phyloP scores from a whole-genome alignment of 2,888 invertebrate genomes.

The Andrena bicolor region DNA sequence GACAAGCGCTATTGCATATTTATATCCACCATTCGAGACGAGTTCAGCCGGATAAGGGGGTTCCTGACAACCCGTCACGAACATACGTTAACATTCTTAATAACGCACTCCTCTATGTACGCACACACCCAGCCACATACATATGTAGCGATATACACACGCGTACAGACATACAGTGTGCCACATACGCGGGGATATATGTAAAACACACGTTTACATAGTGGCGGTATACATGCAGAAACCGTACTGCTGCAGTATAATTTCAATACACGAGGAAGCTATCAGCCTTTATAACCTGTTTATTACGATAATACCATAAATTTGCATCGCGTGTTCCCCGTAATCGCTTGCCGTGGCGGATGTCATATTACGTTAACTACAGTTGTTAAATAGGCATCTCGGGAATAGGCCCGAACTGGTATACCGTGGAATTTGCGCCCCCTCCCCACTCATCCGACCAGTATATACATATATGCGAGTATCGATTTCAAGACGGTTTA shows the following conservation, averaged over 20 bases:
- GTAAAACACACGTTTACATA: constrained; percentile 44
- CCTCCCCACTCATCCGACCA: not conserved
- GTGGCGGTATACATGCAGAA: constrained; percentile 47
- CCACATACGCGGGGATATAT: constrained; percentile 19
- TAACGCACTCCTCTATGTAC: constrained; percentile 66
- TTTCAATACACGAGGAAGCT: constrained; percentile 77
- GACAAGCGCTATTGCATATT: constrained; percentile 84
- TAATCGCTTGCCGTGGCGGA: constrained; percentile 73
- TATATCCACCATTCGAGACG: constrained; percentile 79
- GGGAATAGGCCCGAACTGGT: constrained; percentile 67
- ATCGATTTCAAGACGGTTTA: constrained; percentile 60
- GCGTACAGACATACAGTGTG: not conserved
- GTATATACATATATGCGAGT: constrained; percentile 17
- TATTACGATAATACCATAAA: constrained; percentile 80
- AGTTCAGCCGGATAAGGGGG: constrained; percentile 74
- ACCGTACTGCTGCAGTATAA: constrained; percentile 66
- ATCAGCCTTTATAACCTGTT: constrained; percentile 81
- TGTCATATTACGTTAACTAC: constrained; percentile 78
- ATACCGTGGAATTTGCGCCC: constrained; percentile 63
- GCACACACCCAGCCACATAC: not conserved
- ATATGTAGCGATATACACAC: not conserved
- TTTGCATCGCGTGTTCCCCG: constrained; percentile 78
- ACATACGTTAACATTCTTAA: constrained; percentile 81
- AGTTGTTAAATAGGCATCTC: constrained; percentile 73
- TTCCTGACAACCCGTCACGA: constrained; percentile 80